Percentiles rank a stretch among this genome's conserved stretches.
Conservation (phyloP, 1,140 invertebrate genomes). For the Lethocerus indicus region DNA sequence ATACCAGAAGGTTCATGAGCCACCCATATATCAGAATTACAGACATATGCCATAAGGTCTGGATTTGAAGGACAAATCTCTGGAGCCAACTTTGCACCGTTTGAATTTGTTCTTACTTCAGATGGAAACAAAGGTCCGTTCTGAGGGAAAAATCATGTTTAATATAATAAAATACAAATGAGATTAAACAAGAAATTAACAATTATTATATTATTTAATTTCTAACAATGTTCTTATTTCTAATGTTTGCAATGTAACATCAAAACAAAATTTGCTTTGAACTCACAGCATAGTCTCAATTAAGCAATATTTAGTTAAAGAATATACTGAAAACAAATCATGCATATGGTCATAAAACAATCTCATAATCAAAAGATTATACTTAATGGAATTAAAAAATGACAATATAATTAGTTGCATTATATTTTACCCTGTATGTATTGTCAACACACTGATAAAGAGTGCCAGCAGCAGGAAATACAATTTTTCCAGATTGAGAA, state of each 20-base stretch:
- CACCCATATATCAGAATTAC: conserved; percentile 79
- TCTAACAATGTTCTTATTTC: no score
- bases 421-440: conserved; percentile 38
- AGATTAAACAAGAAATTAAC: background rate
- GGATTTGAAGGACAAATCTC: conserved; percentile 81
- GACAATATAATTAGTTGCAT: no score
- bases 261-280: no score
- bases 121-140: conserved; percentile 47
- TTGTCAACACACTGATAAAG: conserved; percentile 64
- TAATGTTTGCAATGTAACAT: no score
- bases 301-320: no score
- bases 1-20: conserved; percentile 57
- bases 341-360: no score
- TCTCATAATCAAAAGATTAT: no score
- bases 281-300: no score
- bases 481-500: conserved; percentile 56
- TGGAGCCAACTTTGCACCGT: conserved; percentile 62
- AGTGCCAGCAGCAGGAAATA: conserved; percentile 77
- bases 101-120: conserved; percentile 43
- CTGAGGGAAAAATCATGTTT: conserved; percentile 26
- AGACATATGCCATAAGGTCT: conserved; percentile 77
- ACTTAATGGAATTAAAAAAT: no score
- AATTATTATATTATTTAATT: background rate
- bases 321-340: no score
- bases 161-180: background rate